phyloP scores from a whole-genome alignment of 2,888 invertebrate genomes.

The Horisme vitalbata region DNA sequence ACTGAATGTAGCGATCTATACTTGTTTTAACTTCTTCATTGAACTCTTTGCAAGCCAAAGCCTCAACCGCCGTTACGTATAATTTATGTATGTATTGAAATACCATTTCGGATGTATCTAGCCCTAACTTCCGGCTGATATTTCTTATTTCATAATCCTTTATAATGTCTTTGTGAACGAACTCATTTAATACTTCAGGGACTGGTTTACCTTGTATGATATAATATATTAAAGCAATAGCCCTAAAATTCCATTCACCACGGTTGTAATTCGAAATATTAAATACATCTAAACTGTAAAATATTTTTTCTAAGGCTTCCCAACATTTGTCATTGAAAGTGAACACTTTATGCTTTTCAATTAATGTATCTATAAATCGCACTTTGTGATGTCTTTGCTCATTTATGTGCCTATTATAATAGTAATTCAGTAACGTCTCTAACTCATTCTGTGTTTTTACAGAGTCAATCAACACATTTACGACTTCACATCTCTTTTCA shows the following conservation, averaged over 20 bases:
- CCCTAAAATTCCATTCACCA: neutral
- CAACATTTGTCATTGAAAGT: constrained; percentile 20
- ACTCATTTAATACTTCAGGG: constrained; percentile 9
- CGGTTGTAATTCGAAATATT: neutral
- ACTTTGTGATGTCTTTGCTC: constrained; percentile 13
- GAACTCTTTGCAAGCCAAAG: neutral
- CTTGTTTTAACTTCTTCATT: neutral
- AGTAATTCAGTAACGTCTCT: constrained; percentile 41
- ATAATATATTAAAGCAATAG: constrained; percentile 14
- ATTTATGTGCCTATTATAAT: constrained; percentile 36
- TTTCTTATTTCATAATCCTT: neutral
- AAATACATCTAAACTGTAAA: constrained; percentile 15
- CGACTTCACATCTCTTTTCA: constrained; percentile 16
- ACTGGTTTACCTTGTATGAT: constrained; percentile 20
- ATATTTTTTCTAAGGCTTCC: constrained; percentile 20
- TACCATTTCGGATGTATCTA: constrained; percentile 9
- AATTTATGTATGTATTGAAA: constrained; percentile 16
- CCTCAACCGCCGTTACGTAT: constrained; percentile 6
- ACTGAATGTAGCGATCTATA: neutral
- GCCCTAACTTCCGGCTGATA: neutral
- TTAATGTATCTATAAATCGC: constrained; percentile 12
- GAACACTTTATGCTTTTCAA: constrained; percentile 11
- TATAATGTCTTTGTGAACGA: neutral
- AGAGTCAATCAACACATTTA: constrained; percentile 35
- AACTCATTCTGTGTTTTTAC: constrained; percentile 39